Conservation (phyloP, 2,888 invertebrate species). For the Drosophila picticornis region DNA sequence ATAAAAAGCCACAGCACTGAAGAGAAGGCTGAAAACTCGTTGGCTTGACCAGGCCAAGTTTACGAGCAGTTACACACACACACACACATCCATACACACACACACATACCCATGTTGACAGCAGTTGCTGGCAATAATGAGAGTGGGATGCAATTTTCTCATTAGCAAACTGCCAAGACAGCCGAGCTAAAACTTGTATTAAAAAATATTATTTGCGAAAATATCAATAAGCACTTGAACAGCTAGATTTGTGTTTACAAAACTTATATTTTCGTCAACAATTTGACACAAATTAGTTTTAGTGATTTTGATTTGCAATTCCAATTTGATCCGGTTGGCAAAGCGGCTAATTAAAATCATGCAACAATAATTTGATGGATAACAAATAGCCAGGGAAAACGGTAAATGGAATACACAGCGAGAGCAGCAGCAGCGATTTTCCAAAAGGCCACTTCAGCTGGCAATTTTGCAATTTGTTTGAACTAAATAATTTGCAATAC, state of each 20-base stretch:
- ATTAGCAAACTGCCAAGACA: conserved; percentile 47
- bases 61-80: conserved; percentile 41
- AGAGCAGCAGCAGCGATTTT: not conserved
- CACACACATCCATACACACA: conserved; percentile 1
- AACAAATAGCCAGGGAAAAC: not conserved
- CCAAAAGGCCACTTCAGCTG: conserved; percentile 10
- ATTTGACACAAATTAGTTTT: not conserved
- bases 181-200: conserved; percentile 2
- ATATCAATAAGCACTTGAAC: not conserved
- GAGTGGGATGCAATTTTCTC: conserved; percentile 49
- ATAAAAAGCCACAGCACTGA: conserved; percentile 61
- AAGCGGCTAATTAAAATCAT: conserved; percentile 38
- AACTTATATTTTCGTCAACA: not conserved
- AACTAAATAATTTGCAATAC: conserved; percentile 28
- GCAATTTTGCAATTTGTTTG: conserved; percentile 45
- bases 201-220: not conserved
- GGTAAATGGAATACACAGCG: not conserved
- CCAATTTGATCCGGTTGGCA: conserved; percentile 7
- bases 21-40: conserved; percentile 32
- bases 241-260: not conserved
- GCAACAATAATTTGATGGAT: conserved; percentile 17
- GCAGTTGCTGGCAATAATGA: conserved; percentile 13
- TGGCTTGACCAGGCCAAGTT: conserved; percentile 61
- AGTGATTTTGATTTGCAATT: not conserved
- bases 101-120: conserved; percentile 39